phyloP scores from a whole-genome alignment of 2,113 vertebrate species.

The Grammomys dolichurus region DNA sequence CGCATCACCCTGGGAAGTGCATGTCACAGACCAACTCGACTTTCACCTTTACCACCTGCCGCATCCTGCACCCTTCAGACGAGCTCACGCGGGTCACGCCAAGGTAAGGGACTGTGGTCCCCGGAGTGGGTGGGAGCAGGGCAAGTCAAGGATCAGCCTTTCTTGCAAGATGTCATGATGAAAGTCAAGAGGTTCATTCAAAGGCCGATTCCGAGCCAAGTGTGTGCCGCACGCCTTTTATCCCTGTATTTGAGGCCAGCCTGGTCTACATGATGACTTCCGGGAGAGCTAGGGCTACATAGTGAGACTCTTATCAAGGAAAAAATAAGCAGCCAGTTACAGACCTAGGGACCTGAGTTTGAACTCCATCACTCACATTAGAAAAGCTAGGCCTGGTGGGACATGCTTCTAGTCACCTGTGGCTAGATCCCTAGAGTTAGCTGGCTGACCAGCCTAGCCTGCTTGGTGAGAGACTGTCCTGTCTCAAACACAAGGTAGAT shows the following conservation, averaged over 20 bases:
- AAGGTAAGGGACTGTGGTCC: slow-evolving; percentile 89
- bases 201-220: background rate
- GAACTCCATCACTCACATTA: background rate
- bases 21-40: slow-evolving; percentile 98
- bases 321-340: background rate
- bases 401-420: too few relatives aligned
- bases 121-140: fast-evolving
- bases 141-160: too few relatives aligned
- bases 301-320: background rate
- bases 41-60: slow-evolving; percentile 99
- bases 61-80: slow-evolving; percentile 98
- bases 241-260: background rate
- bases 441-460: background rate
- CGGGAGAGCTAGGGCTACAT: too few relatives aligned
- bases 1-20: slow-evolving; percentile 97
- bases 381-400: background rate
- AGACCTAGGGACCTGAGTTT: background rate
- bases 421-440: background rate
- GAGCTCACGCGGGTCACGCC: slow-evolving; percentile 96
- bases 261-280: background rate
- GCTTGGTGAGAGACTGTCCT: background rate
- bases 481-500: background rate
- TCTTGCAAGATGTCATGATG: background rate
- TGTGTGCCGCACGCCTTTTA: background rate
- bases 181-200: background rate